phyloP scores from a whole-genome alignment of 2,113 vertebrate genomes.

The Cottus gobio region DNA sequence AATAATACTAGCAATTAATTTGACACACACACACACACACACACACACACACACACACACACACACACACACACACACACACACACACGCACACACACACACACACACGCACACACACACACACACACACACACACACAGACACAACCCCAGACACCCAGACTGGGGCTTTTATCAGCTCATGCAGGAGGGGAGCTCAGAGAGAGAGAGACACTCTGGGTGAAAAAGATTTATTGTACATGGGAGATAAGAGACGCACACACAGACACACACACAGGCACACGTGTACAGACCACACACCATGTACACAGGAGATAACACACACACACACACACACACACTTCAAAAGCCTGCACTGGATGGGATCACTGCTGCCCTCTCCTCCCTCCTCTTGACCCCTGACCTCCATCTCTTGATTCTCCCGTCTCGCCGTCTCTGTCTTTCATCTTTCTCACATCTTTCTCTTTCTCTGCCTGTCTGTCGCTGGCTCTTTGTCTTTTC shows the following conservation, averaged over 20 bases:
- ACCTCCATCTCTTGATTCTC: conserved; percentile 62
- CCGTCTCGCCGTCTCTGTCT: conserved; percentile 55
- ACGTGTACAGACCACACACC: conserved; percentile 66
- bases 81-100: background rate
- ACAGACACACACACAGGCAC: conserved; percentile 17
- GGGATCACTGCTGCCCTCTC: conserved; percentile 61
- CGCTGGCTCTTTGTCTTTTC: background rate
- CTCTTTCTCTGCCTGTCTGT: conserved; percentile 8
- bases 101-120: background rate
- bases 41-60: background rate
- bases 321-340: conserved; percentile 40
- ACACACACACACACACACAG: conserved; percentile 5
- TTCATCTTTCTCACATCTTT: conserved; percentile 52
- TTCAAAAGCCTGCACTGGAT: conserved; percentile 57
- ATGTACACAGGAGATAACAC: conserved; percentile 44
- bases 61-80: conserved; percentile 5
- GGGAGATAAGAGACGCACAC: conserved; percentile 52
- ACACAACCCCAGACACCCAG: conserved; percentile 15
- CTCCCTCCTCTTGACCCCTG: conserved; percentile 72
- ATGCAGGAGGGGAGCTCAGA: conserved; percentile 23
- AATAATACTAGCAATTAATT: background rate
- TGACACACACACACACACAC: background rate
- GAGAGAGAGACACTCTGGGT: conserved; percentile 18
- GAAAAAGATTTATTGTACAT: conserved; percentile 51
- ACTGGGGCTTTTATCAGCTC: conserved; percentile 36